Percentiles rank a stretch among this genome's conserved stretches.
phyloP scores from a whole-genome alignment of 1,140 invertebrate genomes.

The Drosophila asahinai region DNA sequence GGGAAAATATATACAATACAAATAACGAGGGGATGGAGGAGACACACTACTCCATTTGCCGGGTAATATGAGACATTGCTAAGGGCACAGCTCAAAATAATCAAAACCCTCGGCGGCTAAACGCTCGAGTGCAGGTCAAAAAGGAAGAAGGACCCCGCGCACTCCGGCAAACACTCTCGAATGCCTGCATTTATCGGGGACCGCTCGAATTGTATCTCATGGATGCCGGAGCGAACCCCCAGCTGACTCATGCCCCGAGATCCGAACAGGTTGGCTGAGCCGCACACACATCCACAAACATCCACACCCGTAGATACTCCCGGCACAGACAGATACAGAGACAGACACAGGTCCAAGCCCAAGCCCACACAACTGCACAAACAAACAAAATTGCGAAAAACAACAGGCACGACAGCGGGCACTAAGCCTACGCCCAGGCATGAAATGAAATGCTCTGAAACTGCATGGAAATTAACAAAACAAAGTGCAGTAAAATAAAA shows the following conservation, averaged over 20 bases:
- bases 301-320: not conserved
- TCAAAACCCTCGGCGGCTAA: constrained; percentile 44
- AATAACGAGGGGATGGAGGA: not conserved
- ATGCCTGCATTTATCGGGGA: constrained; percentile 1
- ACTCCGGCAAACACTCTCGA: constrained; percentile 26
- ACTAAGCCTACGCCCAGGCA: constrained; percentile 33
- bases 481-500: constrained; percentile 33
- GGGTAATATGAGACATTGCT: constrained; percentile 49
- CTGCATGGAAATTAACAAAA: constrained; percentile 54
- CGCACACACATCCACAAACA: constrained; percentile 28
- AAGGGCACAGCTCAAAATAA: constrained; percentile 40
- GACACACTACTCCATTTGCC: constrained; percentile 10
- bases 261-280: constrained; percentile 45
- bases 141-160: constrained; percentile 25
- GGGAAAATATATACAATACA: constrained; percentile 23
- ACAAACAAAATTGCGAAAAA: constrained; percentile 46
- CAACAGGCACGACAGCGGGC: constrained; percentile 14
- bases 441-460: constrained; percentile 42
- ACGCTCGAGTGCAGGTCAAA: constrained; percentile 51
- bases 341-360: constrained; percentile 32
- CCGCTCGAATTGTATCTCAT: constrained; percentile 48
- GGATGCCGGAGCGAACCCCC: constrained; percentile 36
- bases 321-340: not conserved
- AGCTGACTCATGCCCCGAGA: constrained; percentile 44
- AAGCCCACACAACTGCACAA: constrained; percentile 46